Evolutionary conservation across 2,113 vertebrate species (phyloP), one percentile per base, ranked within the genome.

Genomic region (Hylia prasina): DNA sequence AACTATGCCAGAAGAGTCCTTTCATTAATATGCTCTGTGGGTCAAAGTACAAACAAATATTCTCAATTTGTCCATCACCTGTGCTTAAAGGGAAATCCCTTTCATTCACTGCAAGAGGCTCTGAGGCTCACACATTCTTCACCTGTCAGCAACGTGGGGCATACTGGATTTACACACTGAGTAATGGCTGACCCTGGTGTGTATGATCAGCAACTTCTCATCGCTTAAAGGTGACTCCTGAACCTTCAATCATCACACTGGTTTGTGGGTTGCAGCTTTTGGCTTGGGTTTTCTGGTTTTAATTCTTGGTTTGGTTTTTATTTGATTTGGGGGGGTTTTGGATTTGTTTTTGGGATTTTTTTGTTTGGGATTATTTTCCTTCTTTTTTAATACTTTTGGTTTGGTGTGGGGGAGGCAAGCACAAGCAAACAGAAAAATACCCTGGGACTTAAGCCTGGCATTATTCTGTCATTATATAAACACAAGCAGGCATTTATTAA

Each of bases 111-210:
- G 24, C 28, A 65, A 65, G 37, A 16, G 22, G 35, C 35, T 77
- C 66, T 8, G 17, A 45, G 17, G 13, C 0, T 65, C 11, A 22
- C 21, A 15, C 5, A 2, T 2, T 5, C 10, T 63, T 71, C 22
- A 24, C 53, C n/a, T 42, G 17, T 8, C 35, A 47, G 6, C 30
- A 54, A 37, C 0, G 0, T 11, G 31, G 11, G 12, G 7, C 21
- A 27, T 4, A 6, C 53, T 25, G 42, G 27, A 63, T 8, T 82
- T 35, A 14, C 1, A 4, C 7, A 7, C 14, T 8, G 10, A 69
- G 14, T 6, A 66, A 68, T 10, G 2, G 1, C 7, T 6, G 9
- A 31, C 30, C 61, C 24, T 6, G 7, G 9, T 7, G 7, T 8
- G 22, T 6, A 30, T 20, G 6, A 16, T 7, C 5, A 64, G 27